These are phyloP conservation scores for Nycticorax nycticorax DNA, from an alignment of 2,113 vertebrate species.

Conservation along the genomic window DNA sequence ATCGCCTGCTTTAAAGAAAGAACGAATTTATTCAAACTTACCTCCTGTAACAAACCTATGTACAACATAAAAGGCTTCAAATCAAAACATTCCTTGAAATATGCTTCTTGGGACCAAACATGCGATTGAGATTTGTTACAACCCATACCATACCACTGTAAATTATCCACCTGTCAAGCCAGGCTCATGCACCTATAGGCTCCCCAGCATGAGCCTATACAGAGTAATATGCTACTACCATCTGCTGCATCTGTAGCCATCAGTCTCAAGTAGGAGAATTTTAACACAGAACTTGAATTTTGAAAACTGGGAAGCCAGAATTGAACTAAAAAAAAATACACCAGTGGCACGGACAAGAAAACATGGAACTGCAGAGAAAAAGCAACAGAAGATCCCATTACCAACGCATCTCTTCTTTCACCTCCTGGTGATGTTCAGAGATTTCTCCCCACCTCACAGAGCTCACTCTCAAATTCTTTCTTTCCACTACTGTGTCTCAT, in stretches of 20 bases:
- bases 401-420: neutral
- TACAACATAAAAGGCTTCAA: neutral
- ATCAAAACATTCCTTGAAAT: neutral
- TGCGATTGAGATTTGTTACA: neutral
- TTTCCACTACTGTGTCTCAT: neutral
- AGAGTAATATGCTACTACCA: neutral
- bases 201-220: neutral
- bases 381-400: neutral
- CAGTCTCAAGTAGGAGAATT: neutral
- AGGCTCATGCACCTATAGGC: neutral
- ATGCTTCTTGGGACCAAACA: neutral
- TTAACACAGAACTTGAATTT: neutral
- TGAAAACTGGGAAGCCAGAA: neutral
- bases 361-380: neutral
- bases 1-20: neutral
- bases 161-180: neutral
- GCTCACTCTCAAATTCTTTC: neutral
- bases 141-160: neutral
- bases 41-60: fast-evolving
- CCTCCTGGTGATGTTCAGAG: neutral
- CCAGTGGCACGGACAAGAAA: neutral
- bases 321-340: neutral
- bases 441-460: neutral
- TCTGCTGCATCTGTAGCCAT: neutral
- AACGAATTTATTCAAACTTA: neutral